Percentiles rank a stretch among this genome's conserved stretches.
Evolutionary conservation across 2,797 vertebrate genomes (phyloP).

Genomic region (Anniella stebbinsi): DNA sequence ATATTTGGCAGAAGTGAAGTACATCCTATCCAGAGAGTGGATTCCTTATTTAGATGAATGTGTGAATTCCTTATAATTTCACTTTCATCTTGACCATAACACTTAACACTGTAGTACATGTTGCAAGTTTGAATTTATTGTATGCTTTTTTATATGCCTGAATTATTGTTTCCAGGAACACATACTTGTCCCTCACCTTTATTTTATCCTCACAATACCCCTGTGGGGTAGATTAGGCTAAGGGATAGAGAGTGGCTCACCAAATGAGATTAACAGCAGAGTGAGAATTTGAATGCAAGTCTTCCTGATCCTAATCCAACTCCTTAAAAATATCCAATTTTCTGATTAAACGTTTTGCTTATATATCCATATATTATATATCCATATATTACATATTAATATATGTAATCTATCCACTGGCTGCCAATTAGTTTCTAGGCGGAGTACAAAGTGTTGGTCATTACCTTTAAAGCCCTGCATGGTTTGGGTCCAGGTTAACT

Average conservation of each 20-base stretch:
- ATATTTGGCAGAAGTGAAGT: neutral
- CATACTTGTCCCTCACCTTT: no score
- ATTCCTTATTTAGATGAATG: neutral
- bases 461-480: no score
- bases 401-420: no score
- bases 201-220: neutral
- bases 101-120: neutral
- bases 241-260: neutral
- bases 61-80: neutral
- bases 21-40: slow-evolving; percentile 1
- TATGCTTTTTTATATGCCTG: neutral
- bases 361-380: no score
- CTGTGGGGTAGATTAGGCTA: neutral
- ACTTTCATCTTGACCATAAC: neutral
- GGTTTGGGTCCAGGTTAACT: no score
- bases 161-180: neutral
- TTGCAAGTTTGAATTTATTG: neutral
- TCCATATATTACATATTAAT: neutral
- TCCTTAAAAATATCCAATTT: neutral
- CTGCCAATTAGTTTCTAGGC: no score
- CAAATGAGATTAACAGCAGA: neutral
- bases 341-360: neutral
- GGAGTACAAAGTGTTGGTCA: no score
- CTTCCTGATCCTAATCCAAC: neutral
- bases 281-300: neutral